Evolutionary conservation across 2,888 invertebrate genomes (phyloP).

Genomic region (Atrina japonica): DNA sequence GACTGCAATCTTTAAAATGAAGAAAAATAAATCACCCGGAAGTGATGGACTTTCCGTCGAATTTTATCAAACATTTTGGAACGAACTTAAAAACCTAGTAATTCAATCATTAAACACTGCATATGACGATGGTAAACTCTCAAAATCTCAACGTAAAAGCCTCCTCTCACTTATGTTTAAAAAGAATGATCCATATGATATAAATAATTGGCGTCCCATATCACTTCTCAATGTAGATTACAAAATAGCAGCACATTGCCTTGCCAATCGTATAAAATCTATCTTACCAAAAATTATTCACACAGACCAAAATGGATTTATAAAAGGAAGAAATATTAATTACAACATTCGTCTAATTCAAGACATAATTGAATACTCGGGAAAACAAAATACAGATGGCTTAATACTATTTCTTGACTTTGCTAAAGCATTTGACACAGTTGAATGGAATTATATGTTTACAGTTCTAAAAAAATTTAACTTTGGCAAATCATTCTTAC

Average conservation of each 20-base stretch:
- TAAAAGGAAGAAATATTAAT: background rate
- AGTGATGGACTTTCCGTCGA: constrained; percentile 22
- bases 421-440: too few relatives aligned
- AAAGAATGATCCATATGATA: too few relatives aligned
- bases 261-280: constrained; percentile 27
- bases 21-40: constrained; percentile 13
- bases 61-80: constrained; percentile 19
- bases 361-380: constrained; percentile 38
- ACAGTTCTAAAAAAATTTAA: too few relatives aligned
- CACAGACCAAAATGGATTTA: constrained; percentile 21
- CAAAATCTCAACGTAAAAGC: constrained; percentile 1
- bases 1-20: constrained; percentile 5
- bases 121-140: background rate
- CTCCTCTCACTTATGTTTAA: too few relatives aligned
- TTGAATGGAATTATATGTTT: too few relatives aligned
- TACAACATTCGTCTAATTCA: constrained; percentile 22
- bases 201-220: constrained; percentile 3
- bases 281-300: constrained; percentile 28
- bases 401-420: too few relatives aligned
- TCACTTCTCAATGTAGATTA: constrained; percentile 31
- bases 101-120: background rate
- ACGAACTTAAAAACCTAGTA: background rate
- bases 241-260: constrained; percentile 23
- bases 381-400: constrained; percentile 21
- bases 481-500: too few relatives aligned